A percentile compares a stretch with the other conserved stretches of the same genome.
phyloP scores from a whole-genome alignment of 2,797 vertebrate species.

The Pantherophis vulpinus region DNA sequence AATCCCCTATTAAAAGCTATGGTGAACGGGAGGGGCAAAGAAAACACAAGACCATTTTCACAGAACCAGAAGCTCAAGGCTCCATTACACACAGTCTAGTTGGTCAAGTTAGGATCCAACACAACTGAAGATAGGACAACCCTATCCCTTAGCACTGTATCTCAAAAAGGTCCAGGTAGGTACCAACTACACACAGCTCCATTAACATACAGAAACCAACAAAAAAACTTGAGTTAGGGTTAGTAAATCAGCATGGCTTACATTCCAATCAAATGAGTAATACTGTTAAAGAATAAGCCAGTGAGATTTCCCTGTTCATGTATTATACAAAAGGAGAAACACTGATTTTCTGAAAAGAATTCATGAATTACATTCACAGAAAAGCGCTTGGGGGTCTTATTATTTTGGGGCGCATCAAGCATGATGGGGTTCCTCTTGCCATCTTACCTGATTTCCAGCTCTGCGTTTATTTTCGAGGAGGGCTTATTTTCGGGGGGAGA shows the following conservation, averaged over 20 bases:
- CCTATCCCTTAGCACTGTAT: background rate
- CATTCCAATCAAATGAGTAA: background rate
- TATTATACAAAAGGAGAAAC: background rate
- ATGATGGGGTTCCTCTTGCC: too few species aligned
- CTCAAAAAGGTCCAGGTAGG: background rate
- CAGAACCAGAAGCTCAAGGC: background rate
- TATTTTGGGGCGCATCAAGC: too few species aligned
- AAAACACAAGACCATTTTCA: background rate
- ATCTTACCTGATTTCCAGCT: too few species aligned
- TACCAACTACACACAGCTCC: background rate
- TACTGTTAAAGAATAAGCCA: background rate
- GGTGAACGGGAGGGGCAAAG: too few species aligned
- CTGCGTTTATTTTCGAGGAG: too few species aligned
- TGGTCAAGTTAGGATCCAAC: background rate
- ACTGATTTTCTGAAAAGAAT: background rate
- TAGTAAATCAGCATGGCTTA: background rate
- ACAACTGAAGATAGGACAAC: background rate
- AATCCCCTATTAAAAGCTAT: background rate
- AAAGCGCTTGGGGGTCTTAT: background rate
- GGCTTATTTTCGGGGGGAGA: too few species aligned
- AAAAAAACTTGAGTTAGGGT: background rate
- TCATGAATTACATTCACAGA: background rate
- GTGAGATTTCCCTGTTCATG: background rate
- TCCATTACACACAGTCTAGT: background rate
- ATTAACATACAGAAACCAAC: background rate